These are phyloP conservation scores for Onthophagus sagittarius DNA, from an alignment of 2,888 invertebrate genomes.

Conservation along the genomic window DNA sequence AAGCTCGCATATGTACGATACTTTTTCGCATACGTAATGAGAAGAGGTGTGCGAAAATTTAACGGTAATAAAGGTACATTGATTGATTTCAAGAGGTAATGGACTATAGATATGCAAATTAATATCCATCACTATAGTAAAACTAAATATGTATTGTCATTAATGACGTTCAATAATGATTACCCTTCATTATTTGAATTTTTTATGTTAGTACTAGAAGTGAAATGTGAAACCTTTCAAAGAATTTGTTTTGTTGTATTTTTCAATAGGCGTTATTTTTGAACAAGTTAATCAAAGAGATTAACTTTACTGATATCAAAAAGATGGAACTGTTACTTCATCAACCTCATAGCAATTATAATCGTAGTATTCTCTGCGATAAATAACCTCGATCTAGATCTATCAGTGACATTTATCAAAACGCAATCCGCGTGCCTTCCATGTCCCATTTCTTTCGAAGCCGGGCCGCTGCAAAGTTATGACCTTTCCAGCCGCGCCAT, in stretches of 20 bases:
- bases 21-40: background rate
- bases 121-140: background rate
- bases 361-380: background rate
- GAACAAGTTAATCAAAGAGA: too few species aligned
- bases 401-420: background rate
- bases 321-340: too few species aligned
- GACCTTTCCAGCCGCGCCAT: slow-evolving; percentile 2
- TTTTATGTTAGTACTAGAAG: too few species aligned
- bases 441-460: background rate
- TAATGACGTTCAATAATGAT: too few species aligned
- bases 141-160: too few species aligned
- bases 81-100: background rate
- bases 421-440: background rate
- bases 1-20: background rate
- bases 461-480: slow-evolving; percentile 1
- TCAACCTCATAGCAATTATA: too few species aligned
- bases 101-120: background rate
- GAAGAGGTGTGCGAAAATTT: background rate
- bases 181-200: too few species aligned
- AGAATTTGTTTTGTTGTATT: too few species aligned
- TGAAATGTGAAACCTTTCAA: too few species aligned
- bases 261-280: too few species aligned
- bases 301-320: too few species aligned
- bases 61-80: background rate
- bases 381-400: background rate